phyloP scores from a whole-genome alignment of 2,113 vertebrate genomes.

The Cebidichthys violaceus region DNA sequence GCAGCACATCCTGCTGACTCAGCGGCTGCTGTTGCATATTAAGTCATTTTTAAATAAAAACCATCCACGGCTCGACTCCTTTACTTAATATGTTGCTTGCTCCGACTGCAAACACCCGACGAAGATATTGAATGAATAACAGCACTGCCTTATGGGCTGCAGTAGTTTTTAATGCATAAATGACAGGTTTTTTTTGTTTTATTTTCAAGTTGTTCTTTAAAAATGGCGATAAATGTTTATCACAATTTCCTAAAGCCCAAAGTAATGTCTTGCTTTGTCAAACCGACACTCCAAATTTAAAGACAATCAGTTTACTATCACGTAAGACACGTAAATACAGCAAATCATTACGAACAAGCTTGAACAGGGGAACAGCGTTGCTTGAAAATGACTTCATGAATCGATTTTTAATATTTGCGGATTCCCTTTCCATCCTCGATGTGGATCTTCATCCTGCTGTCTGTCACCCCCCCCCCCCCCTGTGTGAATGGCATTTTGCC shows the following conservation, averaged over 20 bases:
- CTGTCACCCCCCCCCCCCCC: too few relatives aligned
- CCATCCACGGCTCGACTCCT: neutral
- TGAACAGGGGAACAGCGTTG: neutral
- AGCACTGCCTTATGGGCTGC: neutral
- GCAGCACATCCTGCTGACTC: neutral
- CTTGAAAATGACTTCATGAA: neutral
- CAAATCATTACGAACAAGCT: neutral
- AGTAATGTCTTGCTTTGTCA: neutral
- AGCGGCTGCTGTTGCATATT: neutral
- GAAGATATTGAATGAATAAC: neutral
- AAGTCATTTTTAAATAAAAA: neutral
- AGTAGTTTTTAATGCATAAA: neutral
- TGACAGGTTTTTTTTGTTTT: neutral
- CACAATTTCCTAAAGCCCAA: neutral
- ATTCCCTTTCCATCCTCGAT: neutral
- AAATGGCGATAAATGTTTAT: neutral
- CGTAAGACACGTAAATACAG: neutral
- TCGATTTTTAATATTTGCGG: neutral
- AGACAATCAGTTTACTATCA: neutral
- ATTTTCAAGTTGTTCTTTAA: neutral
- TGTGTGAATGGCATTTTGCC: neutral
- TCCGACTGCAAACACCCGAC: neutral
- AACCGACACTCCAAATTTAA: too few relatives aligned
- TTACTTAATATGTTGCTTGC: neutral
- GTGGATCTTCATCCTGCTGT: neutral